A percentile compares a stretch with the other conserved stretches of the same genome.
Evolutionary conservation across 2,797 vertebrate genomes (phyloP).

Genomic region (Takifugu ocellatus): DNA sequence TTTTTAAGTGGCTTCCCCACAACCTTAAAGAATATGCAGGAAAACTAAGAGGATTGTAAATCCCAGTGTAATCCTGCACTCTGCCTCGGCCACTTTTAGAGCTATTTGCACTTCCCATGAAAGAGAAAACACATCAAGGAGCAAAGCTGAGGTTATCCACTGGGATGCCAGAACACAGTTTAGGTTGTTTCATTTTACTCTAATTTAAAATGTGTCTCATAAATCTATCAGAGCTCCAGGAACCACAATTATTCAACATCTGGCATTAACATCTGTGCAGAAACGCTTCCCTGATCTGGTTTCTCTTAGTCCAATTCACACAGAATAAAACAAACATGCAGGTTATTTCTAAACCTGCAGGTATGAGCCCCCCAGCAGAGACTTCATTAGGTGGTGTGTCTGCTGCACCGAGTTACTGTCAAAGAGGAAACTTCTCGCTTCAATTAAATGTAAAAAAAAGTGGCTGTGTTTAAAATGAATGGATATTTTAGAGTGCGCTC

Average conservation of each 20-base stretch:
- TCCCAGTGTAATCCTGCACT: conserved; percentile 8
- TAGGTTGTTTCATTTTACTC: too few species aligned
- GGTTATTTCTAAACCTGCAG: too few species aligned
- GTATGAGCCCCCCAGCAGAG: too few species aligned
- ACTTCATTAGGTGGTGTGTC: too few species aligned
- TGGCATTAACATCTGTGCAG: too few species aligned
- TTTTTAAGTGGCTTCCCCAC: conserved; percentile 21
- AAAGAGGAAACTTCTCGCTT: neutral
- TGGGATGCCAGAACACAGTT: conserved; percentile 2
- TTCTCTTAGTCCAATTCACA: too few species aligned
- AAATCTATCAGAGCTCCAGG: too few species aligned
- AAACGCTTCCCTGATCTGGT: too few species aligned
- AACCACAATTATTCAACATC: too few species aligned
- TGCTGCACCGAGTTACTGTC: too few species aligned
- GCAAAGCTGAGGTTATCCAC: conserved; percentile 16
- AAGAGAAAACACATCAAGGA: conserved; percentile 18
- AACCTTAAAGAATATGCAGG: conserved; percentile 25
- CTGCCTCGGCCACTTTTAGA: conserved; percentile 21
- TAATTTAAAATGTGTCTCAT: too few species aligned
- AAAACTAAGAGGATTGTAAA: conserved; percentile 13
- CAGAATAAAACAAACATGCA: too few species aligned
- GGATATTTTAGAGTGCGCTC: neutral
- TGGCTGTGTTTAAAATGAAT: neutral
- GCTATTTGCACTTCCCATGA: conserved; percentile 17
- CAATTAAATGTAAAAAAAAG: conserved; percentile 25